These are phyloP conservation scores for Sebastes oblongus DNA, from an alignment of 2,797 vertebrate species.

Conservation along the genomic window DNA sequence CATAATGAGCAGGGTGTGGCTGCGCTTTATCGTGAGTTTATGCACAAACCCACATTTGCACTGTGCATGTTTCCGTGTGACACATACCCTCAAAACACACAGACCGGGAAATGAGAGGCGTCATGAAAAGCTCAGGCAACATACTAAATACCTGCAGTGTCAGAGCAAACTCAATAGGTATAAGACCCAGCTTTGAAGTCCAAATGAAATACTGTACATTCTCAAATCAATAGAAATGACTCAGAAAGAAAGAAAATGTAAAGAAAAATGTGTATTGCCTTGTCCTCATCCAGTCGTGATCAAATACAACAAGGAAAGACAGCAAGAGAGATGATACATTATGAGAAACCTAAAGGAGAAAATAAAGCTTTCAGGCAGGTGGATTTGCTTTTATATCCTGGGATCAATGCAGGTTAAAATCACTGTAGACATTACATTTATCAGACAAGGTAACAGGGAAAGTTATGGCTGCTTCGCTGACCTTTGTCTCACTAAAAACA, in stretches of 20 bases:
- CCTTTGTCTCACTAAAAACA: not conserved
- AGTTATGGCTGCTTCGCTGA: not conserved
- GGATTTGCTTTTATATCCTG: not conserved
- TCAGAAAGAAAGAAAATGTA: not conserved
- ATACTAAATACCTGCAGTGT: not conserved
- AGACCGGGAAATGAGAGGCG: not conserved
- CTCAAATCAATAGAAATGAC: not conserved
- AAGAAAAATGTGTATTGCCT: not conserved
- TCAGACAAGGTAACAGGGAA: not conserved
- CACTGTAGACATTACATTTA: not conserved
- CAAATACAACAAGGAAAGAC: not conserved
- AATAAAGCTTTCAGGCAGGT: not conserved
- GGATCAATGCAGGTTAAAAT: not conserved
- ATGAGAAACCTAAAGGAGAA: not conserved
- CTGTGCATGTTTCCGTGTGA: slow-evolving; percentile 3
- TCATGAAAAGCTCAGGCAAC: not conserved
- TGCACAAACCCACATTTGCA: slow-evolving; percentile 20
- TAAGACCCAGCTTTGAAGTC: not conserved
- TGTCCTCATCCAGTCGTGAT: not conserved
- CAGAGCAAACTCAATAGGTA: not conserved
- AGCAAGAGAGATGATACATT: not conserved
- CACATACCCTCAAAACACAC: slow-evolving; percentile 9
- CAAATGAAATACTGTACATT: not conserved
- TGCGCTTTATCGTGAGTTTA: slow-evolving; percentile 13
- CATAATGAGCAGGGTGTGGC: slow-evolving; percentile 41